Conservation (phyloP, 2,888 invertebrate species). For the Drosophila pseudotakahashii region DNA sequence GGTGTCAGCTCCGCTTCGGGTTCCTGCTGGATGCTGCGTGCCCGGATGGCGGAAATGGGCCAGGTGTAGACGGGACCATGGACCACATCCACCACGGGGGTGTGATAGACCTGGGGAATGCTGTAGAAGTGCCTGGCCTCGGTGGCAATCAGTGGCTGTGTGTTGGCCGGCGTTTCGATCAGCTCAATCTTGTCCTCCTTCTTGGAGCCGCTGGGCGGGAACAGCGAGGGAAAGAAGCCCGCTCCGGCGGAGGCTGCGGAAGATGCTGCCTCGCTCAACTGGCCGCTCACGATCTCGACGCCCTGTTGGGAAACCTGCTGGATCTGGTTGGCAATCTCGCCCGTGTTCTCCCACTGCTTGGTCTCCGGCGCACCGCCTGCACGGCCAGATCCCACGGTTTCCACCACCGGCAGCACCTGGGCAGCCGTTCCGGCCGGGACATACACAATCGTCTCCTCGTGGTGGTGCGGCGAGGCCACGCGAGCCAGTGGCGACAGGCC, state of each 20-base stretch:
- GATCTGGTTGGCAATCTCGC: constrained; percentile 57
- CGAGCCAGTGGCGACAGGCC: constrained; percentile 82
- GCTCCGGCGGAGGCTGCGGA: constrained; percentile 67
- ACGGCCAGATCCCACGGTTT: constrained; percentile 58
- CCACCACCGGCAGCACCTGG: constrained; percentile 62
- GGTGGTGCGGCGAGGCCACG: constrained; percentile 75
- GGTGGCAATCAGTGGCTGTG: constrained; percentile 65
- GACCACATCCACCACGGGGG: constrained; percentile 80
- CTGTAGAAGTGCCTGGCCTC: constrained; percentile 79
- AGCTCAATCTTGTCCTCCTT: constrained; percentile 64
- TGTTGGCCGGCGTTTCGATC: constrained; percentile 73
- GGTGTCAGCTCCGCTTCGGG: constrained; percentile 18
- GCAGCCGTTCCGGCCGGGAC: constrained; percentile 79
- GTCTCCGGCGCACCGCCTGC: constrained; percentile 46
- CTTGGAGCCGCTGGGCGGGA: constrained; percentile 47
- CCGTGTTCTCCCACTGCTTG: constrained; percentile 65
- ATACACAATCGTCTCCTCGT: constrained; percentile 82
- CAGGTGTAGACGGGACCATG: constrained; percentile 73
- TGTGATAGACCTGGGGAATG: constrained; percentile 73
- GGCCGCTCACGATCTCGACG: constrained; percentile 60
- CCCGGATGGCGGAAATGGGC: constrained; percentile 75
- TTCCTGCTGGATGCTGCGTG: constrained; percentile 75
- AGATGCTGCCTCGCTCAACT: constrained; percentile 71
- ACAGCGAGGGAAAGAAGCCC: constrained; percentile 69
- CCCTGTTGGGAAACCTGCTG: constrained; percentile 64